Evolutionary conservation across 2,113 vertebrate species (phyloP).

Genomic region (Python bivittatus): DNA sequence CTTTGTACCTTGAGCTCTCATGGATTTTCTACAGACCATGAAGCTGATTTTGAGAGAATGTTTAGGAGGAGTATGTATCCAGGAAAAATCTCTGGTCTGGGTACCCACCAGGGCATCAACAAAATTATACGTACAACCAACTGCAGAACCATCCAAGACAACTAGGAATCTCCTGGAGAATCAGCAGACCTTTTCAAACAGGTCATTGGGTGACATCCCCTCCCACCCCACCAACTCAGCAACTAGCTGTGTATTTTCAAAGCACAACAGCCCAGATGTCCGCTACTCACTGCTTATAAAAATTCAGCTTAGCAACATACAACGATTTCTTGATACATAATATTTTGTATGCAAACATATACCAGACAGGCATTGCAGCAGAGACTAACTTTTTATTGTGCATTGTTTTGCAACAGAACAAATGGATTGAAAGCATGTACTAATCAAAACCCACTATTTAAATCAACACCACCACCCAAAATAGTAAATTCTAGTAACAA

Average conservation of each 20-base stretch:
- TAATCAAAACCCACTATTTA: constrained; percentile 79
- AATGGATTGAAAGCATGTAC: constrained; percentile 77
- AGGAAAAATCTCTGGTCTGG: neutral
- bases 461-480: constrained; percentile 76
- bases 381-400: constrained; percentile 79
- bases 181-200: neutral
- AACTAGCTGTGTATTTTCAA: neutral
- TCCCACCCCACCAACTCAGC: neutral
- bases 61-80: neutral
- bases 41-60: neutral
- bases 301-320: neutral
- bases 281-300: neutral
- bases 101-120: neutral
- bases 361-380: constrained; percentile 47
- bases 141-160: neutral
- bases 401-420: constrained; percentile 79
- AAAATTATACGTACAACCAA: neutral
- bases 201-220: neutral
- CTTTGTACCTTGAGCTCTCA: neutral
- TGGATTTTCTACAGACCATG: neutral
- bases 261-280: no score
- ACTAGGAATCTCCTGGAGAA: neutral
- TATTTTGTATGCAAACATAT: neutral
- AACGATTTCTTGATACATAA: neutral
- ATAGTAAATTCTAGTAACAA: constrained; percentile 81